Base-by-base conservation (phyloP, 2,113 vertebrate genomes). In the Mobula birostris region DNA sequence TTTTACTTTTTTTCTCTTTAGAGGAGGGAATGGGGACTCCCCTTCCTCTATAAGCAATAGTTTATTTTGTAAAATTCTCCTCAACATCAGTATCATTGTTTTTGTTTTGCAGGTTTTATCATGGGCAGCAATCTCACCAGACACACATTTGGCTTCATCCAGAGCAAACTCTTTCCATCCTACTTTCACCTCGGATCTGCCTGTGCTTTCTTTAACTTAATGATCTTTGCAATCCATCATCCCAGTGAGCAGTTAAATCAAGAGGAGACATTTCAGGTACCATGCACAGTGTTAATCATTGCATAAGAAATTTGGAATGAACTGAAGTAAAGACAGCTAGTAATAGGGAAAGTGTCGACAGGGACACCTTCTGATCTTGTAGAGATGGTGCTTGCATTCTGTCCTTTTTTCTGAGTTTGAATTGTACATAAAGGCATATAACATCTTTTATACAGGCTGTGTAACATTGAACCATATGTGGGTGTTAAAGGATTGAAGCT, bases 131-230 rank as follows among this genome's bases (percentile, higher is more conserved):
- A 95, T 95, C 96, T 98, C 94, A 97, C 97, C 95, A 96, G 96
- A 95, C 97, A 98, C 95, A 97, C 97, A 0, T 97, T 95, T 0
- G 96, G 97, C 29, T 97, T 96, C 94, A 97, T 98, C 94, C 97
- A 97, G 95, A 97, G 96, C 0, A 88, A 96, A 9, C 97, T 98
- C 21, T 98, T 98, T 94, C 97, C 98, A 0, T 97, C 97, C 94
- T 98, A 97, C 95, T 97, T 97, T 95, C 97, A 97, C 95, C 95
- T 97, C 21, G 95, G 97, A 77, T 98, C 97, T 0, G 95, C 96
- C 1, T 98, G 97, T 2, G 97, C 98, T 72, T 98, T 98, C 96
- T 95, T 98, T 95, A 98, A 97, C 95, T 97, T 98, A 94, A 95
- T 96, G 0, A 96, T 98, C 24, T 98, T 97, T 56, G 96, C 97